Conservation (phyloP, 2,113 vertebrate genomes). For the Centrocercus urophasianus region DNA sequence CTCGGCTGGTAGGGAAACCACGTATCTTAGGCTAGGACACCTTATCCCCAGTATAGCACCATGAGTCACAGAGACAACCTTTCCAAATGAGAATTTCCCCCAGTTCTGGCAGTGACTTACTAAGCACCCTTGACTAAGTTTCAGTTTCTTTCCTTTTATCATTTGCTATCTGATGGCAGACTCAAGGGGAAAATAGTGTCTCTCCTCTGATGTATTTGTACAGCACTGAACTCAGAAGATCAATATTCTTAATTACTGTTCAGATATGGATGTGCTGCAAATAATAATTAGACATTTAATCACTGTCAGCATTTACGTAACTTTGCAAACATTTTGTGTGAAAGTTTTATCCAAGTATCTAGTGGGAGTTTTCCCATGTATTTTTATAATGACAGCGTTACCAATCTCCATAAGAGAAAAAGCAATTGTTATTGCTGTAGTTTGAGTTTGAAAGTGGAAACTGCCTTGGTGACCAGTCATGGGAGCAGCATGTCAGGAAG, state of each 20-base stretch:
- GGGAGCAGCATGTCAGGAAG: not conserved
- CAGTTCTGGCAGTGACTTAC: not conserved
- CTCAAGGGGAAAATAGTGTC: not conserved
- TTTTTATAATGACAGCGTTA: not conserved
- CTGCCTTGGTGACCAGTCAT: not conserved
- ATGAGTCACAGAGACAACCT: no score
- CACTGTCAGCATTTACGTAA: constrained; percentile 23
- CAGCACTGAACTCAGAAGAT: constrained; percentile 22
- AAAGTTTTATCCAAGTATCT: constrained; percentile 21
- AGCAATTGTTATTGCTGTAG: not conserved
- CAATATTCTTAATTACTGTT: constrained; percentile 24
- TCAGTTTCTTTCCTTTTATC: not conserved
- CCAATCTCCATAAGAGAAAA: not conserved
- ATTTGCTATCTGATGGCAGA: not conserved
- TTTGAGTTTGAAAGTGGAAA: not conserved
- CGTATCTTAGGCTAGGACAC: not conserved
- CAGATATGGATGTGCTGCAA: constrained; percentile 15
- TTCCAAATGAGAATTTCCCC: not conserved
- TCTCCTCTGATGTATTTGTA: not conserved
- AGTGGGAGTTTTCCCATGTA: not conserved
- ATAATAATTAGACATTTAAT: constrained; percentile 45
- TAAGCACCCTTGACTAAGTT: not conserved
- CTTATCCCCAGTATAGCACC: no score
- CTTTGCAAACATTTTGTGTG: not conserved
- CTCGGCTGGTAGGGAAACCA: not conserved